A percentile compares a stretch with the other conserved stretches of the same genome.
Conservation (phyloP, 2,888 invertebrate species). For the Carpatolechia fugitivella region DNA sequence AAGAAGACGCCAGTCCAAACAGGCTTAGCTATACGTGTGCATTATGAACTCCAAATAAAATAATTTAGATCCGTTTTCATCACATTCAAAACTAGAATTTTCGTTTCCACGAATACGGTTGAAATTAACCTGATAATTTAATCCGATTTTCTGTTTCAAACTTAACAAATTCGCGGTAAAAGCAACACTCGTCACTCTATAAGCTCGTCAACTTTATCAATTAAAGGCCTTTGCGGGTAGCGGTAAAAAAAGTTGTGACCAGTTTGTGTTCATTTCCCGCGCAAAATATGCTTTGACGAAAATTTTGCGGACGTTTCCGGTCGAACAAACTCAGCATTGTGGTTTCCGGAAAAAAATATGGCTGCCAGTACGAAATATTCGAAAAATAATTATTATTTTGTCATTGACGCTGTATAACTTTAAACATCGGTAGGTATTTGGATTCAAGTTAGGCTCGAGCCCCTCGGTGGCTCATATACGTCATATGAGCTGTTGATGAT, state of each 20-base stretch:
- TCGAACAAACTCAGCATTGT: background rate
- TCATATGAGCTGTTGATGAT: too few species aligned
- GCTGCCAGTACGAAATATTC: background rate
- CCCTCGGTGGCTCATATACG: too few species aligned
- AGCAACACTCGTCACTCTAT: background rate
- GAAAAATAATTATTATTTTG: background rate
- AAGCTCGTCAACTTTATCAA: constrained; percentile 4
- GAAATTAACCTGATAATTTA: too few species aligned
- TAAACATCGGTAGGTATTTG: too few species aligned
- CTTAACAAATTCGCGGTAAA: background rate
- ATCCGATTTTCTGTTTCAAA: background rate
- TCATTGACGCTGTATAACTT: background rate
- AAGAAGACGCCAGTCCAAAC: too few species aligned
- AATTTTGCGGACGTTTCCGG: background rate
- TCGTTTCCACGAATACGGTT: too few species aligned
- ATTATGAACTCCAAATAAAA: too few species aligned
- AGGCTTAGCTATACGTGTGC: too few species aligned
- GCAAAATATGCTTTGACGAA: constrained; percentile 8
- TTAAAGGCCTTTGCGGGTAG: background rate
- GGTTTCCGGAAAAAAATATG: background rate
- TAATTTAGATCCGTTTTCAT: too few species aligned
- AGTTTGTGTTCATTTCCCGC: background rate
- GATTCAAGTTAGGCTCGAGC: too few species aligned
- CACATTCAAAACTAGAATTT: too few species aligned
- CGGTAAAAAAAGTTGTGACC: constrained; percentile 1